phyloP scores from a whole-genome alignment of 2,113 vertebrate genomes.

The Bos indicus region DNA sequence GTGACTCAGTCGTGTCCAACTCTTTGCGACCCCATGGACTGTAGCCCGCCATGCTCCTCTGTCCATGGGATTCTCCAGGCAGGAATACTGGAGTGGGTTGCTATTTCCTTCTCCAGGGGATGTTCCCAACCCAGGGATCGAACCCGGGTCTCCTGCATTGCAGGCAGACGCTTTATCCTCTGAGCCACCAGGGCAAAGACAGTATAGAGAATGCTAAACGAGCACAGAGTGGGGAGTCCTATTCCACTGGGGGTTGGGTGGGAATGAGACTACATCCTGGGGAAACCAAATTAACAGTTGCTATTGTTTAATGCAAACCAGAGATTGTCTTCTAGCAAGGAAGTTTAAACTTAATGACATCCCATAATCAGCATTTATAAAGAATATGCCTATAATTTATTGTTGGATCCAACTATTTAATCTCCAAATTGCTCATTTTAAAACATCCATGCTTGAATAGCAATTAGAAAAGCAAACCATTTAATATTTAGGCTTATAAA shows the following conservation, averaged over 20 bases:
- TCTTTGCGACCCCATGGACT: too few relatives aligned
- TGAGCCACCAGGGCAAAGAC: neutral
- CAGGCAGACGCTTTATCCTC: too few relatives aligned
- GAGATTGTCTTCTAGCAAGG: neutral
- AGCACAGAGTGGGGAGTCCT: neutral
- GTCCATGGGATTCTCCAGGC: too few relatives aligned
- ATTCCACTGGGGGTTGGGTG: too few relatives aligned
- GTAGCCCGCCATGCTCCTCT: too few relatives aligned
- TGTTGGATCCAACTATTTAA: neutral
- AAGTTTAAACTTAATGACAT: neutral
- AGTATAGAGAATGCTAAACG: neutral
- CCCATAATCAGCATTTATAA: neutral
- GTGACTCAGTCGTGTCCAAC: rapidly evolving
- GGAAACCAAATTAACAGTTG: neutral
- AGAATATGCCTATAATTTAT: neutral
- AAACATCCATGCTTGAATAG: neutral
- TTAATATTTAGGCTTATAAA: slow-evolving; percentile 36
- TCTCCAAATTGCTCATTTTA: slow-evolving; percentile 5
- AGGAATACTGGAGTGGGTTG: too few relatives aligned
- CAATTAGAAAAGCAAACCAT: neutral
- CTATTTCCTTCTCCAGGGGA: too few relatives aligned
- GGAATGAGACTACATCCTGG: neutral
- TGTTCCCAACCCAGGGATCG: too few relatives aligned
- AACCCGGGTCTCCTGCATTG: too few relatives aligned
- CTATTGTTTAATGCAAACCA: neutral